Evolutionary conservation across 2,113 vertebrate species (phyloP), one percentile per base, ranked within the genome.

Genomic region (Ia io): DNA sequence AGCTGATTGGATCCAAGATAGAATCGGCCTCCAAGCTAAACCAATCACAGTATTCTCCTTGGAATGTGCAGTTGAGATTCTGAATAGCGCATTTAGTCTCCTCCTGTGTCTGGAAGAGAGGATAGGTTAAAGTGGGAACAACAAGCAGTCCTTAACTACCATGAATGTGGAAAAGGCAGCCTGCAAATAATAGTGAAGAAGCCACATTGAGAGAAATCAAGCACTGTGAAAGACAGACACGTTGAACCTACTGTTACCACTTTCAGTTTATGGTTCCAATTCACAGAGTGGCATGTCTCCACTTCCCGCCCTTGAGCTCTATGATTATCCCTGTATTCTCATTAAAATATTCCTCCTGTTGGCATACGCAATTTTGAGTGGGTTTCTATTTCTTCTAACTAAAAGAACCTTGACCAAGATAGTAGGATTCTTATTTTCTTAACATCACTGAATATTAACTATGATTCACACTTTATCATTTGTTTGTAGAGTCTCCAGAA

Each of bases 311-410:
- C 61, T 91, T 70, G 56, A 59, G 9, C 42, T 84, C 79, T 85
- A 16, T 71, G 59, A 77, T 94, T 94, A 88, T 70, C 35, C 28
- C 20, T 84, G 23, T 74, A 73, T 91, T 95, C 32, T 78, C 35
- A 84, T 40, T 74, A 92, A 84, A 84, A 63, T 30, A 94, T 79
- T 80, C 51, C 37, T 63, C 56, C 23, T 85, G 80, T 63, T 42
- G 61, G 37, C n/a, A 94, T 49, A 93, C 88, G 76, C 23, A 76
- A 90, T 63, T 69, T 84, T 71, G 42, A 85, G 51, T 71, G 49
- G 56, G 40, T 69, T 96, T 97, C 82, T 77, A 67, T 88, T 93
- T 87, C 65, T 90, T 94, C 78, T 16, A 78, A 86, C 67, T 77
- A 77, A 90, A 93, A 95, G 84, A 93, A 93, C 28, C 51, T 93